Evolutionary conservation across 2,797 vertebrate genomes (phyloP).

Genomic region (Enteromius afrohamiltoni): DNA sequence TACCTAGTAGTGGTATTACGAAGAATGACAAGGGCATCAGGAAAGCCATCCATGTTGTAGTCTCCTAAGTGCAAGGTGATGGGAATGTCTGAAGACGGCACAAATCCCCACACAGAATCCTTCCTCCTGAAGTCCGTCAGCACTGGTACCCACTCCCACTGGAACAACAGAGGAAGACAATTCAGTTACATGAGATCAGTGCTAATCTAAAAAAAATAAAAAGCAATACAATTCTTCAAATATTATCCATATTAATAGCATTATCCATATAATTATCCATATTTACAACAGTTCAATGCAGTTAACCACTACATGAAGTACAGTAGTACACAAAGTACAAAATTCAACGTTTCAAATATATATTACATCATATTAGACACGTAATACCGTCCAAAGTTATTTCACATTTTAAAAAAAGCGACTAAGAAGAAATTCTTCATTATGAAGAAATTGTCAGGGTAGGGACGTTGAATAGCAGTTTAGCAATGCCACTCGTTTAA

Average conservation of each 20-base stretch:
- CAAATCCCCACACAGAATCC: conserved; percentile 89
- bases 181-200: neutral
- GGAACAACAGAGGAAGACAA: conserved; percentile 8
- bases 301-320: neutral
- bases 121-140: conserved; percentile 85
- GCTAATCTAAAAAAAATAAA: neutral
- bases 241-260: neutral
- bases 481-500: neutral
- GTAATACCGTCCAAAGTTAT: too few species aligned
- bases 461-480: neutral
- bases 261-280: neutral
- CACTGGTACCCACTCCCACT: conserved; percentile 93
- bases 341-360: neutral
- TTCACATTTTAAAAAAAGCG: neutral
- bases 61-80: conserved; percentile 91
- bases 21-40: conserved; percentile 92
- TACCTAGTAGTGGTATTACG: conserved; percentile 90
- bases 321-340: neutral
- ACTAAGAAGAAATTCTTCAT: too few species aligned
- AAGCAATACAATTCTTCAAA: neutral
- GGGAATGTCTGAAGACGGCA: conserved; percentile 74
- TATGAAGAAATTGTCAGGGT: neutral
- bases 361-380: neutral
- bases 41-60: conserved; percentile 99
- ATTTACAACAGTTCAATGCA: neutral